Evolutionary conservation across 2,888 invertebrate genomes (phyloP), one percentile per base, ranked within the genome.

Genomic region (Lymantria monacha): DNA sequence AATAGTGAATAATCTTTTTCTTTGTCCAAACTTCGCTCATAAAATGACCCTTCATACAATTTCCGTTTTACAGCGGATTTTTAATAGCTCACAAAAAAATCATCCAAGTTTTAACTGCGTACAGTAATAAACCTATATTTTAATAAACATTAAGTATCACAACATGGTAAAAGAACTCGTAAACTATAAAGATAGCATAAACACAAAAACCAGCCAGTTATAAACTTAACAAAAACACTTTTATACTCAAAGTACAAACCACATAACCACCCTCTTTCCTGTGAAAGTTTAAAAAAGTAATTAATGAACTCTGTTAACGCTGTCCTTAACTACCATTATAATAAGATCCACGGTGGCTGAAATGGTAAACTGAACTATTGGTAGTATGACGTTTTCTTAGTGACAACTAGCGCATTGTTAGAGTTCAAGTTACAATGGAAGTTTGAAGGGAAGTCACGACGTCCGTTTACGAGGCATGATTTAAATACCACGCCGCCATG

Each of bases 401-500:
- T 67, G 63, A 62, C 57, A 62, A 57, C 66, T 63, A 66, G 63
- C 62, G 60, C 69, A 51, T 57, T 53, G 59, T 46, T 50, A 62
- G 48, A 51, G 77, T 54, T 78, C 81, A 71, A 59, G 56, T 61
- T 67, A 66, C 30, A 51, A 51, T 74, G 78, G 83, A 50, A 63
- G 57, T 43, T 55, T 59, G 62, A 71, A 67, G 49, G 74, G 78
- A 77, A 79, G 80, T 75, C 67, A 61, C 52, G 65, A 56, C 66
- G 69, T 72, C 69, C 72, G 76, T 73, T 71, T 73, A 71, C 67
- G 59, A 61, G 61, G 74, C 80, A 79, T 83, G 83, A 85, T 87
- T 87, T 85, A 85, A 87, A 86, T 85, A 83, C 83, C 74, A 63
- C 69, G 72, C 57, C 70, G 77, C 79, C 81, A 79, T 81, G 79